Evolutionary conservation across 2,888 invertebrate genomes (phyloP).

Genomic region (Oxycera nigricornis): DNA sequence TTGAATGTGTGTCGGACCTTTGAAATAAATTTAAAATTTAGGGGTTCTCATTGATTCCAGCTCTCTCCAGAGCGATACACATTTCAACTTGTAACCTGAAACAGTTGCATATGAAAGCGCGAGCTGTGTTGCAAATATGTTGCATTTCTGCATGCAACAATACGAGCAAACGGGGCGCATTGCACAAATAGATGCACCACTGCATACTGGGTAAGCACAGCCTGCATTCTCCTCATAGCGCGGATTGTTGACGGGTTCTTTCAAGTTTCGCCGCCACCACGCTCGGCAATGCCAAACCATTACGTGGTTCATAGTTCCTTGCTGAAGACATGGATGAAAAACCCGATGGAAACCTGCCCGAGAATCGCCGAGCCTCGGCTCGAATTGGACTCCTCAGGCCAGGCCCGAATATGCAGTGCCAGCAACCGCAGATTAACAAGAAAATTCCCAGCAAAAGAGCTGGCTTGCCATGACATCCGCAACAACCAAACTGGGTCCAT

Average conservation of each 20-base stretch:
- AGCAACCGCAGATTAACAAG: slow-evolving; percentile 40
- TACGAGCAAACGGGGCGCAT: slow-evolving; percentile 23
- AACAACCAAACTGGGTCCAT: background rate
- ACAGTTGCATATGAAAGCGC: slow-evolving; percentile 20
- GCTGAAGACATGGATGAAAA: slow-evolving; percentile 17
- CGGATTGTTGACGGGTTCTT: slow-evolving; percentile 44
- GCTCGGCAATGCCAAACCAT: slow-evolving; percentile 16
- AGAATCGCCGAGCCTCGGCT: slow-evolving; percentile 34
- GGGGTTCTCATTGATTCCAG: too few relatives aligned
- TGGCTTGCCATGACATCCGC: slow-evolving; percentile 7
- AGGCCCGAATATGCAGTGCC: slow-evolving; percentile 43
- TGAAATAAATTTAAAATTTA: too few relatives aligned
- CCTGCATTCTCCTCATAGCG: slow-evolving; percentile 44
- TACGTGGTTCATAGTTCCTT: slow-evolving; percentile 27
- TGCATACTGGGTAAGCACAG: slow-evolving; percentile 37
- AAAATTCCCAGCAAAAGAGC: slow-evolving; percentile 42
- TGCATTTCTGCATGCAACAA: slow-evolving; percentile 34
- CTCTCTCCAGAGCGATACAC: too few relatives aligned
- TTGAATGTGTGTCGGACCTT: too few relatives aligned
- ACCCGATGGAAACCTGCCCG: slow-evolving; percentile 35
- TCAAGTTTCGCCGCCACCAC: slow-evolving; percentile 43
- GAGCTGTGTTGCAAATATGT: slow-evolving; percentile 26
- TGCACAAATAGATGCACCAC: slow-evolving; percentile 24
- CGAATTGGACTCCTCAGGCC: slow-evolving; percentile 34
- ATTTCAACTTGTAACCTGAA: background rate